These are phyloP conservation scores for Sylvietta virens DNA, from an alignment of 2,113 vertebrate genomes.

Conservation along the genomic window DNA sequence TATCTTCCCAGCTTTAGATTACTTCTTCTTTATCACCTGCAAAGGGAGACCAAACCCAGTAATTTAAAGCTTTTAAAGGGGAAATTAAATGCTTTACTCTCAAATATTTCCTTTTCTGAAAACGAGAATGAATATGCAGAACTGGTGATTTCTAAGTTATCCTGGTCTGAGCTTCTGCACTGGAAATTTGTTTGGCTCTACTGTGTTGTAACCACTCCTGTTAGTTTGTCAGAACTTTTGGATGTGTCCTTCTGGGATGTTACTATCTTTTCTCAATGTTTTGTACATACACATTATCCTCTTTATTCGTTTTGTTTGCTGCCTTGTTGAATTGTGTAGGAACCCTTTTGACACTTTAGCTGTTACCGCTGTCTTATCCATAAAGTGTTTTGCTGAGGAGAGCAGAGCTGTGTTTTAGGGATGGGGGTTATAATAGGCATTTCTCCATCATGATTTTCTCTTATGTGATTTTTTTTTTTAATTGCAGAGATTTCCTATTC, in stretches of 20 bases:
- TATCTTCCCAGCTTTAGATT: background rate
- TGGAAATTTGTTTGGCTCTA: background rate
- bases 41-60: background rate
- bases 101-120: background rate
- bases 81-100: background rate
- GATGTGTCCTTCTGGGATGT: background rate
- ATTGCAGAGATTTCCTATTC: constrained; percentile 86
- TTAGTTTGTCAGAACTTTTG: background rate
- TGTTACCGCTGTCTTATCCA: accelerated
- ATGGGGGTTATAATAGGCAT: background rate
- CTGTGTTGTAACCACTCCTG: background rate
- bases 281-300: background rate
- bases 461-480: background rate
- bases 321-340: background rate
- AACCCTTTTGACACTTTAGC: background rate
- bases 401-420: background rate
- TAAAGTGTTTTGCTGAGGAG: background rate
- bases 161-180: background rate
- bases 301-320: background rate
- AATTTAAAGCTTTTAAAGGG: background rate
- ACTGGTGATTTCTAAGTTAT: background rate
- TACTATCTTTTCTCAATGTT: background rate
- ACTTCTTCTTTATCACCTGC: background rate
- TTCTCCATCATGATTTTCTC: background rate
- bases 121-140: background rate